A percentile compares a stretch with the other conserved stretches of the same genome.
Evolutionary conservation across 2,113 vertebrate genomes (phyloP).

Genomic region (Proterorhinus semilunaris): DNA sequence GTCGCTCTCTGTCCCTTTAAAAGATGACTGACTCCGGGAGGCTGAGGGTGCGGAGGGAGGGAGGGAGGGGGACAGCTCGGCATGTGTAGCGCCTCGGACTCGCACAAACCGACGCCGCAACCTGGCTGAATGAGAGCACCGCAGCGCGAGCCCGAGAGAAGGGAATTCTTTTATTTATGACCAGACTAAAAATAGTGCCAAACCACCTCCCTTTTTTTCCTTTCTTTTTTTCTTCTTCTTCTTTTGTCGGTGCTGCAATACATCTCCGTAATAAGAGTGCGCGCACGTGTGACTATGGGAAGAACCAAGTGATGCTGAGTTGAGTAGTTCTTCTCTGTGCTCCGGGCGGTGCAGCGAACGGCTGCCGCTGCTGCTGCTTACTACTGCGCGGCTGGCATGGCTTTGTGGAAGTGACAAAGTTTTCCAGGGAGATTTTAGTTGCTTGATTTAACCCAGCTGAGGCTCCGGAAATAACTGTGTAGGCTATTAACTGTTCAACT

Average conservation of each 20-base stretch:
- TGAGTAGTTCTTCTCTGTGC: conserved; percentile 36
- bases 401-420: conserved; percentile 53
- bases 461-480: not conserved
- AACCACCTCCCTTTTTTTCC: not conserved
- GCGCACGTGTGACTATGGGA: conserved; percentile 1
- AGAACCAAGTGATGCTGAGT: conserved; percentile 58
- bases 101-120: conserved; percentile 34
- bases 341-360: conserved; percentile 35
- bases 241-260: conserved; percentile 10
- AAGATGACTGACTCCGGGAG: conserved; percentile 38
- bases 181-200: conserved; percentile 31
- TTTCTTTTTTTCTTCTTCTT: not conserved
- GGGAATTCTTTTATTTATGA: conserved; percentile 35
- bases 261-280: conserved; percentile 16
- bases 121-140: conserved; percentile 25
- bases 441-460: conserved; percentile 46
- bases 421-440: conserved; percentile 30
- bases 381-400: conserved; percentile 42
- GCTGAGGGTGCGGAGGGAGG: conserved; percentile 14
- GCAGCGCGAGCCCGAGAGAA: conserved; percentile 1
- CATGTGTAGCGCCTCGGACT: conserved; percentile 38
- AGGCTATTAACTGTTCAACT: not conserved
- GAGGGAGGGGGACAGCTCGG: conserved; percentile 41
- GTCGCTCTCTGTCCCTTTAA: conserved; percentile 66
- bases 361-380: conserved; percentile 27